Base-by-base conservation (phyloP, 2,888 invertebrate species). In the Diogma glabrata region DNA sequence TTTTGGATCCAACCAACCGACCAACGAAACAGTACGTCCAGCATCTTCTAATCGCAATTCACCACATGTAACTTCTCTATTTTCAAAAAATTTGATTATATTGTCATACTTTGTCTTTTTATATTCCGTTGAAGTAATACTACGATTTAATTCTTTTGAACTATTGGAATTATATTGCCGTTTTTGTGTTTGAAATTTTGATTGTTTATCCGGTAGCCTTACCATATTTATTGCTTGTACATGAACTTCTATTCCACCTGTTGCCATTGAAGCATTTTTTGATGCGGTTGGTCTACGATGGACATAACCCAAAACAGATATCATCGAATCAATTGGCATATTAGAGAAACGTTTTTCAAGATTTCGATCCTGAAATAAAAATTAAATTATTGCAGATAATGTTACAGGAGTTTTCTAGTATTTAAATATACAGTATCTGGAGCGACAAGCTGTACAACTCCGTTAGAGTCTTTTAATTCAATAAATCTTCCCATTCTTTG, bases 391-490 rank as follows among this genome's bases (percentile, higher is more conserved):
- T 5, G 19, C 17, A 12, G 28, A 17, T 23, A 24, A 23, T 26
- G 12, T 17, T 26, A 40, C 10, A 40, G n/a, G 22, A 50, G 2
- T 17, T 22, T 14, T 10, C 14, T 43, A 14, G 6, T 22, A 28
- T 28, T 28, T 28, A 12, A n/a, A 5, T 14, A 55, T 56, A 69
- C 69, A 53, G 66, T 60, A 23, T 68, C 61, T 17, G 71, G 66
- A 22, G 74, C 57, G 46, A 77, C 67, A 43, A 81, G 64, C 63
- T 84, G 84, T 10, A 76, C 75, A 3, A 69, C 64, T 3, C 83
- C 84, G 60, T 76, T 73, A 7, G 75, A 68, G 66, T 84, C 84
- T 49, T 80, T 66, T 1, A 85, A 60, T 26, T 79, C 73, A 1
- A 81, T 63, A 62, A 84, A 82, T 22, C 72, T 70, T 3, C 74